A percentile compares a stretch with the other conserved stretches of the same genome.
Conservation (phyloP, 2,113 vertebrate genomes). For the Cyrtonyx montezumae region DNA sequence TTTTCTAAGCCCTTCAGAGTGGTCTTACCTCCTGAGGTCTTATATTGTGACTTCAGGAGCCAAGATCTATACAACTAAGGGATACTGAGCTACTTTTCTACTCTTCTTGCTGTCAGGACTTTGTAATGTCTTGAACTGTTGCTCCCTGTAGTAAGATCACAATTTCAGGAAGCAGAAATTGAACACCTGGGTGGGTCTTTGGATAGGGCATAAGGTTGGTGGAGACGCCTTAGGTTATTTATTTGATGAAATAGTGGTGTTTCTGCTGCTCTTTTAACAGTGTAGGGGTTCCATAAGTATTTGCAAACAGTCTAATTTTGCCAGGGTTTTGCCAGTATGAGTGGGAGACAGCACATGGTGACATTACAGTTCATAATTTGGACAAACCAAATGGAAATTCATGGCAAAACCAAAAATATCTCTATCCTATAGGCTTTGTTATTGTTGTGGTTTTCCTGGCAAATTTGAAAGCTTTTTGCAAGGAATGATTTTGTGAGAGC, state of each 20-base stretch:
- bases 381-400: constrained; percentile 9
- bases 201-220: neutral
- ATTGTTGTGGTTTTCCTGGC: neutral
- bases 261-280: constrained; percentile 9
- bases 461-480: constrained; percentile 9
- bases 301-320: constrained; percentile 43
- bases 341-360: constrained; percentile 37
- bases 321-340: constrained; percentile 35
- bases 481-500: neutral
- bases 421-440: neutral
- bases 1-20: neutral
- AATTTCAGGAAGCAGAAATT: neutral
- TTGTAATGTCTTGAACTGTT: neutral
- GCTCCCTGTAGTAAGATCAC: neutral
- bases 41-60: neutral
- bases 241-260: accelerated
- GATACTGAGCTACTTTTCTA: neutral
- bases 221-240: neutral
- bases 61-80: neutral
- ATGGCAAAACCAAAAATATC: neutral
- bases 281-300: neutral
- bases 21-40: neutral
- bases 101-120: neutral
- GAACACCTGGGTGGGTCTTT: neutral
- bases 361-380: neutral